Conservation (phyloP, 2,797 vertebrate species). For the Xenentodon cancila region DNA sequence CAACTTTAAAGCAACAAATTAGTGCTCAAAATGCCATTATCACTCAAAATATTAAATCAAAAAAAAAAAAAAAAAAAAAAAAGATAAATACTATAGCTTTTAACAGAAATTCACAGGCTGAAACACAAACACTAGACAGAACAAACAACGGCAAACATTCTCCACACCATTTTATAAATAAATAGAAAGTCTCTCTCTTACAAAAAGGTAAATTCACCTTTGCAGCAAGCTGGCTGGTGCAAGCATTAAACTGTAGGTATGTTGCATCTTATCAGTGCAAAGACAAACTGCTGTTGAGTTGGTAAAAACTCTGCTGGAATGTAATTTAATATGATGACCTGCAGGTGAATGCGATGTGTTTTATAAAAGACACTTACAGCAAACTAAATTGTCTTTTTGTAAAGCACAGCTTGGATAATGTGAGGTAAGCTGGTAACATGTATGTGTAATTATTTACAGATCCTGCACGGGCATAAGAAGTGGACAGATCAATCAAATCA, state of each 20-base stretch:
- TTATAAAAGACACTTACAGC: constrained; percentile 49
- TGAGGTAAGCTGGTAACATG: constrained; percentile 56
- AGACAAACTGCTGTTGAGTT: constrained; percentile 25
- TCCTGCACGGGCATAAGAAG: constrained; percentile 2
- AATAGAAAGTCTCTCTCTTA: constrained; percentile 38
- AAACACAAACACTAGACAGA: constrained; percentile 53
- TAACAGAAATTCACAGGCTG: constrained; percentile 69
- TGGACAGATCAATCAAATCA: constrained; percentile 10
- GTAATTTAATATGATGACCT: constrained; percentile 38
- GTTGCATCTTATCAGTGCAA: constrained; percentile 65
- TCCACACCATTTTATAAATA: constrained; percentile 67
- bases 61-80: not conserved
- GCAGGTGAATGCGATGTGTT: constrained; percentile 31
- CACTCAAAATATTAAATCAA: constrained; percentile 47
- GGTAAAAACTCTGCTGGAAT: constrained; percentile 53
- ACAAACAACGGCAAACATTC: constrained; percentile 28
- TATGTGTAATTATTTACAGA: constrained; percentile 22
- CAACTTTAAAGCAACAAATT: constrained; percentile 52
- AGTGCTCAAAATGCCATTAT: constrained; percentile 46
- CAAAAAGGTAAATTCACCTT: constrained; percentile 44
- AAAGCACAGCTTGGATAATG: constrained; percentile 57
- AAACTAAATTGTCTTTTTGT: constrained; percentile 50
- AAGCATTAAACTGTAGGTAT: constrained; percentile 50
- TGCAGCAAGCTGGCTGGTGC: constrained; percentile 52
- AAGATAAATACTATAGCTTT: constrained; percentile 66